Evolutionary conservation across 2,113 vertebrate species (phyloP).

Genomic region (Thryonomys swinderianus): DNA sequence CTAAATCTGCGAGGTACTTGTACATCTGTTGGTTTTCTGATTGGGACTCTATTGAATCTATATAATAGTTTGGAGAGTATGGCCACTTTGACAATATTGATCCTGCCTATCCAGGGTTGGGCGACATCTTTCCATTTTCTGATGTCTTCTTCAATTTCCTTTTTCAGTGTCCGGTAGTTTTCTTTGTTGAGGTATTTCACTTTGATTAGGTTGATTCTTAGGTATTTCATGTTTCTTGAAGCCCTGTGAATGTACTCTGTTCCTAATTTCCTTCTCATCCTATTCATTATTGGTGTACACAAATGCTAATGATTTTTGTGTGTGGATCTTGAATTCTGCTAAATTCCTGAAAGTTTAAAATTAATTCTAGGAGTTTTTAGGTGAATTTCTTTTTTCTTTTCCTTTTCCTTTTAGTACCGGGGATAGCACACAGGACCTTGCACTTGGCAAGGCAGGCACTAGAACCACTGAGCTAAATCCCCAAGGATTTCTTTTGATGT

Average conservation of each 20-base stretch:
- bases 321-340: background rate
- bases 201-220: background rate
- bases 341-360: background rate
- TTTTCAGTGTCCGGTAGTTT: background rate
- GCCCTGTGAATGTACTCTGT: background rate
- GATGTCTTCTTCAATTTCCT: background rate
- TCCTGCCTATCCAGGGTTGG: background rate
- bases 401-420: too few relatives aligned
- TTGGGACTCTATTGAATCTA: background rate
- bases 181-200: background rate
- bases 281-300: background rate
- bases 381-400: too few relatives aligned
- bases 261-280: background rate
- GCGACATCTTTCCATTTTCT: background rate
- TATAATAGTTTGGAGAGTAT: background rate
- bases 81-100: background rate
- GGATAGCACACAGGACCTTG: too few relatives aligned
- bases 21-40: background rate
- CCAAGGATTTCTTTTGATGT: background rate
- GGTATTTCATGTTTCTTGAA: background rate
- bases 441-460: too few relatives aligned
- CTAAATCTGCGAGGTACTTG: background rate
- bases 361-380: background rate
- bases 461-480: too few relatives aligned
- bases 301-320: background rate